Evolutionary conservation across 2,113 vertebrate genomes (phyloP).

Genomic region (Myotis yumanensis): DNA sequence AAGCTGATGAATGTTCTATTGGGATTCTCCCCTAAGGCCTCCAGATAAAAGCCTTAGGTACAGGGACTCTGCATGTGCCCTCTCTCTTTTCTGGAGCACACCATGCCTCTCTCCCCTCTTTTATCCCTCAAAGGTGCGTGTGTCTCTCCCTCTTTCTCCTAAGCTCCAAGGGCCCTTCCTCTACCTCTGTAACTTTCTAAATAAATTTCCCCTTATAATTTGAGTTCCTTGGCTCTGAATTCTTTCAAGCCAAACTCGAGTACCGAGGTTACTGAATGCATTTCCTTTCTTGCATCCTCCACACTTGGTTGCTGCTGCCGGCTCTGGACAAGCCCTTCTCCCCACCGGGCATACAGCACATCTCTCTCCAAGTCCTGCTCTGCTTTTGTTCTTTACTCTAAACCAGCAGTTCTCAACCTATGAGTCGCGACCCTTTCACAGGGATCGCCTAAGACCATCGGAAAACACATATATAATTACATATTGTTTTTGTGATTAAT

Average conservation of each 20-base stretch:
- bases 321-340: slow-evolving; percentile 86
- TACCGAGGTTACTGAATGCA: neutral
- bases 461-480: no score
- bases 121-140: neutral
- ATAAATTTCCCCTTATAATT: neutral
- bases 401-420: no score
- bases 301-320: neutral
- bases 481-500: no score
- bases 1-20: neutral
- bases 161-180: neutral
- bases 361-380: slow-evolving; percentile 88
- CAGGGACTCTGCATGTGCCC: neutral
- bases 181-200: neutral
- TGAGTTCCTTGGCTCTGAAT: neutral
- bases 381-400: slow-evolving; percentile 88
- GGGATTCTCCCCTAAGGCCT: neutral
- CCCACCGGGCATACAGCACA: slow-evolving; percentile 94
- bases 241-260: neutral
- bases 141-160: neutral
- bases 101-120: neutral
- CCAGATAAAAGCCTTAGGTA: neutral
- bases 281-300: neutral
- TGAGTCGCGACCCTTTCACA: no score
- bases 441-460: no score
- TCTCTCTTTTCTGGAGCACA: neutral